Conservation (phyloP, 2,888 invertebrate genomes). For the Megamerina dolium region DNA sequence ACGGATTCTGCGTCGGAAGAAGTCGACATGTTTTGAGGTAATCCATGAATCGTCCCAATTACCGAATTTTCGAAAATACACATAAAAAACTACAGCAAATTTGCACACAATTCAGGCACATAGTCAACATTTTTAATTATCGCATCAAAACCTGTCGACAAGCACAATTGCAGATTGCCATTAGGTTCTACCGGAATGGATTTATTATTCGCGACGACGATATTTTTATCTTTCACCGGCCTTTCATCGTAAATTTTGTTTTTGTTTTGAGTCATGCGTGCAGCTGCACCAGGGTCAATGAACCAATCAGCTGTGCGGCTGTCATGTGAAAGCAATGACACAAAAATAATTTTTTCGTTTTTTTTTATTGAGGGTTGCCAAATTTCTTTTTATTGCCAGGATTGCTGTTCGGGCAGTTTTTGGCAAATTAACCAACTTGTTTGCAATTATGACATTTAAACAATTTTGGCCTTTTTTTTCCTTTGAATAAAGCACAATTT, state of each 20-base stretch:
- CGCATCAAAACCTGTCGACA: constrained; percentile 1
- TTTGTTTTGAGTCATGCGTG: constrained; percentile 14
- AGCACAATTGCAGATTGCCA: not conserved
- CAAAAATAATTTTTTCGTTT: constrained; percentile 12
- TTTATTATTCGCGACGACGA: constrained; percentile 4
- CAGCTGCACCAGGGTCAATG: constrained; percentile 10
- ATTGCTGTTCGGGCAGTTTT: constrained; percentile 5
- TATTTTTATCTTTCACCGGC: constrained; percentile 2
- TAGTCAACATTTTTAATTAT: too few species aligned
- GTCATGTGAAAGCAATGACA: constrained; percentile 11
- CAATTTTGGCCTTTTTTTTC: constrained; percentile 1
- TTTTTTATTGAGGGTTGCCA: constrained; percentile 2
- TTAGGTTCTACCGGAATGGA: constrained; percentile 1
- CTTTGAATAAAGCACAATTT: constrained; percentile 9
- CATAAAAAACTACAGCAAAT: too few species aligned
- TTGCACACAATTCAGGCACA: too few species aligned
- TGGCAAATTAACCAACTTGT: constrained; percentile 7
- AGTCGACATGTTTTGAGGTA: too few species aligned
- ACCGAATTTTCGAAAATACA: too few species aligned
- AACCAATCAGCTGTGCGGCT: constrained; percentile 11
- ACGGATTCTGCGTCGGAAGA: too few species aligned
- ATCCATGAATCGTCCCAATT: too few species aligned
- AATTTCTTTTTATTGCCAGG: constrained; percentile 7
- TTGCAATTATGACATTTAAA: constrained; percentile 6
- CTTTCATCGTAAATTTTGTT: constrained; percentile 2